phyloP scores from a whole-genome alignment of 2,113 vertebrate species.

The Anser brachyrhynchus region DNA sequence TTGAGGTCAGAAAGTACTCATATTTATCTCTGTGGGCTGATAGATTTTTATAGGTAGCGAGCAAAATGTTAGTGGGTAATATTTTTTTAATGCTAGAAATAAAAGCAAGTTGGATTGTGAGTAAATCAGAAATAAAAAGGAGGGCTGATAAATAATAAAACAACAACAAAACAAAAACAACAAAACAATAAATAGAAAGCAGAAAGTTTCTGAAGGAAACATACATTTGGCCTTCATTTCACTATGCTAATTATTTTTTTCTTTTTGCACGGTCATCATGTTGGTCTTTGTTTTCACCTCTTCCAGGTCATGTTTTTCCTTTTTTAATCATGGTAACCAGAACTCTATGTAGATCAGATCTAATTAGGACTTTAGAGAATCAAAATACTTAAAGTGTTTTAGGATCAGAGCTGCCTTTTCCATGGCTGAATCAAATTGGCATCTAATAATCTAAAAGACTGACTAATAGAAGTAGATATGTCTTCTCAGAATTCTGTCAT shows the following conservation, averaged over 20 bases:
- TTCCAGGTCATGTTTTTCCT: neutral
- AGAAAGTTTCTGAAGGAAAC: neutral
- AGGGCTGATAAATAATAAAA: neutral
- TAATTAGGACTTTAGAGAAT: neutral
- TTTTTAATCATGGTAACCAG: neutral
- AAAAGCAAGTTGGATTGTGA: neutral
- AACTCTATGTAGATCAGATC: neutral
- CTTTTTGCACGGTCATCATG: neutral
- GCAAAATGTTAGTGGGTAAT: neutral
- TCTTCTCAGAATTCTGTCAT: neutral
- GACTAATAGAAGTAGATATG: neutral
- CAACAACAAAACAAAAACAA: neutral
- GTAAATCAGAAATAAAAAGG: neutral
- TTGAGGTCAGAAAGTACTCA: neutral
- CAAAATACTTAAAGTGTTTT: neutral
- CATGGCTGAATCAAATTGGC: neutral
- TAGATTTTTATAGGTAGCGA: neutral
- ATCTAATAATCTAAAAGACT: neutral
- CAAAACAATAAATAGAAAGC: neutral
- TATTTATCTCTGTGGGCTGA: neutral
- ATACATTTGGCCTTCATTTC: neutral
- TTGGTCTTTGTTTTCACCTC: neutral
- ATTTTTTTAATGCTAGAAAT: neutral
- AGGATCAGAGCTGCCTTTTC: neutral
- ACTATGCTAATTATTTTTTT: neutral